Base-by-base conservation (phyloP, 2,888 invertebrate species). In the Cheilosia pagana region DNA sequence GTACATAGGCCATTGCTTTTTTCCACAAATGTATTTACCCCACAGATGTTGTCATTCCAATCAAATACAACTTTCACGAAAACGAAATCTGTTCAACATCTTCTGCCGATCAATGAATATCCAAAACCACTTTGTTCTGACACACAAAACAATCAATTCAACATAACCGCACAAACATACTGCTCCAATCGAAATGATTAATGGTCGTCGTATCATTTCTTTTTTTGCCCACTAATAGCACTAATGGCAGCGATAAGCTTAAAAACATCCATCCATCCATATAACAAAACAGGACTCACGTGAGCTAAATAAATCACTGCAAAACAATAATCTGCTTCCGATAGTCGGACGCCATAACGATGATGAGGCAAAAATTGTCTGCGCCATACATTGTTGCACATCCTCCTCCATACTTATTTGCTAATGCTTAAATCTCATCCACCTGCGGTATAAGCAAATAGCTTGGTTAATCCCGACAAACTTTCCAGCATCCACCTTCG, bases 241-340 rank as follows among this genome's bases (percentile, higher is more conserved):
- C 53, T 67, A 67, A 76, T 77, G 76, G 67, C 16, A 67, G 53
- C 35, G 65, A 82, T 76, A 83, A 72, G 45, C 62, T 55, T 63
- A 70, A 74, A 60, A 75, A 52, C 57, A 68, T 57, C 59, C 67
- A 83, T 83, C 60, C 50, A 57, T 50, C n/a, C n/a, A n/a, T n/a
- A n/a, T n/a, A n/a, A n/a, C n/a, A n/a, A n/a, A 57, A n/a, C 39
- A 28, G 53, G n/a, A 39, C 59, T 52, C 41, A 72, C 63, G 68
- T 67, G 71, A 53, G 53, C 67, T 28, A 63, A 71, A 82, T 82
- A 72, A 82, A 72, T 82, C 67, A 77, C 62, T 57, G 28, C 23
- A 8, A 45, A 68, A 68, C 59, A 63, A 77, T 74, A 68, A 57
- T 70, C 57, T 68, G 55, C 68, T 28, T 28, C 12, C 23, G 12